Evolutionary conservation across 2,113 vertebrate genomes (phyloP).

Genomic region (Axis porcinus): DNA sequence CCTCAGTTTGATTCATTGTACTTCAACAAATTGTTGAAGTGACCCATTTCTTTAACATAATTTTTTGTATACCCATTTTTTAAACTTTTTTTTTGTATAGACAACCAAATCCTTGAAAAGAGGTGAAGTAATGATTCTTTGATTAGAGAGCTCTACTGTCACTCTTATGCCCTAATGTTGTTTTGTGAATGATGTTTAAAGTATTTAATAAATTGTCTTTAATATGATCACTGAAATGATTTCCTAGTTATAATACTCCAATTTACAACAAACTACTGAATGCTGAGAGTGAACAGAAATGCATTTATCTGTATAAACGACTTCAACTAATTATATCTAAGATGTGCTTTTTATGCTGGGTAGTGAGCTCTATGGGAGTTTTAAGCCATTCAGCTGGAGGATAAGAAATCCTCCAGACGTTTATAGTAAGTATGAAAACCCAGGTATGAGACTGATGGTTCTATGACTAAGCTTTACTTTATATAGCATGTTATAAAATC

Average conservation of each 20-base stretch:
- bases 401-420: not conserved
- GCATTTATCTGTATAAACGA: not conserved
- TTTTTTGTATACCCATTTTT: not conserved
- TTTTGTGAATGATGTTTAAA: not conserved
- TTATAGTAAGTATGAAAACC: not conserved
- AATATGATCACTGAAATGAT: not conserved
- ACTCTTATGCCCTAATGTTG: not conserved
- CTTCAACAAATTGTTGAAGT: not conserved
- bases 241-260: not conserved
- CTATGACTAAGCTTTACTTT: slow-evolving; percentile 36
- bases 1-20: not conserved
- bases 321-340: not conserved
- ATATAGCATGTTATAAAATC: slow-evolving; percentile 47
- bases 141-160: not conserved
- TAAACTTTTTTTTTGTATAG: not conserved
- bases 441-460: slow-evolving; percentile 5
- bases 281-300: not conserved
- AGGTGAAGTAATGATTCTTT: not conserved
- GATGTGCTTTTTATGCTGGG: not conserved
- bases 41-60: not conserved
- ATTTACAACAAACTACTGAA: not conserved
- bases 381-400: not conserved
- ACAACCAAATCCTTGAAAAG: not conserved
- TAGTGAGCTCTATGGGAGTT: not conserved
- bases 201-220: not conserved